Conservation (phyloP, 1,140 invertebrate genomes). For the Papilio dardanus region DNA sequence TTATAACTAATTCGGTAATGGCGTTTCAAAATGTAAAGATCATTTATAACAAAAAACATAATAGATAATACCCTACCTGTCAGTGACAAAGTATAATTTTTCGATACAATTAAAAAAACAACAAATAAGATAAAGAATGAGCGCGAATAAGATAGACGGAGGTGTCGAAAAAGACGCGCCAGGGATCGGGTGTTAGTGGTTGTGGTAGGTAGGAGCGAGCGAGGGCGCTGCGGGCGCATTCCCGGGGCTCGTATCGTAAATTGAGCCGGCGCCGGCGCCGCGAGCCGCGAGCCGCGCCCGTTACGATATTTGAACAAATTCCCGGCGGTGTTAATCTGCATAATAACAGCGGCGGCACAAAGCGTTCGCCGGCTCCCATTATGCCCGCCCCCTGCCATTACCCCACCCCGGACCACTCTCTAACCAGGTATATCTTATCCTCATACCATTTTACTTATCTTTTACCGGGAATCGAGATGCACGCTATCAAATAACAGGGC, state of each 20-base stretch:
- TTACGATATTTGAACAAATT: slow-evolving; percentile 81
- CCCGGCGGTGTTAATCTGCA: slow-evolving; percentile 81
- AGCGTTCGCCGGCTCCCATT: slow-evolving; percentile 75
- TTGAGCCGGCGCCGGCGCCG: slow-evolving; percentile 53
- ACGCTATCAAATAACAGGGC: slow-evolving; percentile 35
- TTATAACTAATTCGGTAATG: background rate
- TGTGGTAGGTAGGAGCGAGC: slow-evolving; percentile 46
- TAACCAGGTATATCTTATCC: slow-evolving; percentile 32
- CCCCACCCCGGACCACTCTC: slow-evolving; percentile 40
- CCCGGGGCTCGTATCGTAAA: slow-evolving; percentile 74
- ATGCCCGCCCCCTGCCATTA: slow-evolving; percentile 54
- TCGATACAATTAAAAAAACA: background rate
- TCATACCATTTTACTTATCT: slow-evolving; percentile 36
- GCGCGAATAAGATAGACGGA: slow-evolving; percentile 32
- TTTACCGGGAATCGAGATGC: slow-evolving; percentile 27
- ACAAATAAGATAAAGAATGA: background rate
- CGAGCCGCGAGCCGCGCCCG: slow-evolving; percentile 64
- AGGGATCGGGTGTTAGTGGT: slow-evolving; percentile 62
- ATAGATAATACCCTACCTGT: too few species aligned
- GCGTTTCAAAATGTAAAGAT: background rate
- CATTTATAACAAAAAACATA: background rate
- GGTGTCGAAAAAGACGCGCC: slow-evolving; percentile 58
- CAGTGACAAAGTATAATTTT: background rate
- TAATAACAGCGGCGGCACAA: slow-evolving; percentile 79
- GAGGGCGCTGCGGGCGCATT: slow-evolving; percentile 70